These are phyloP conservation scores for Gymnorhina tibicen DNA, from an alignment of 2,113 vertebrate genomes.

Conservation along the genomic window DNA sequence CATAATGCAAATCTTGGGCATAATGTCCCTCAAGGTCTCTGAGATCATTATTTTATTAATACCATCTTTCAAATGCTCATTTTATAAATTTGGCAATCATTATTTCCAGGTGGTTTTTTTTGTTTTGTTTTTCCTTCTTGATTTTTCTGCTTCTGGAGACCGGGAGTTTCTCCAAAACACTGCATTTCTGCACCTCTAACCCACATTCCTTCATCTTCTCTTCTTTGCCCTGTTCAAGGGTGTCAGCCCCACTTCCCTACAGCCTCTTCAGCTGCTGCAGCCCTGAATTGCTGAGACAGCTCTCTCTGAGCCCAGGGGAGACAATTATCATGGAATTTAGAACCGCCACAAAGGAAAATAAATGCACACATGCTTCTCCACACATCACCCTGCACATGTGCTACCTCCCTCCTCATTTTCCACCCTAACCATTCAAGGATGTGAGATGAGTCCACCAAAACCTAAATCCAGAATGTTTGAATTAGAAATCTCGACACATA, in stretches of 20 bases:
- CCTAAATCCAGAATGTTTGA: not conserved
- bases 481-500: not conserved
- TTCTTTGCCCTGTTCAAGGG: conserved; percentile 52
- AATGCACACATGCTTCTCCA: not conserved
- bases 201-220: conserved; percentile 64
- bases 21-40: not conserved
- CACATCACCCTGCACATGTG: not conserved
- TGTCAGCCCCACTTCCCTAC: conserved; percentile 35
- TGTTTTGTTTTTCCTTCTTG: conserved; percentile 64
- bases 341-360: not conserved
- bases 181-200: conserved; percentile 69
- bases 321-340: not conserved
- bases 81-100: not conserved
- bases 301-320: conserved; percentile 38
- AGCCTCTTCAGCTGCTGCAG: conserved; percentile 55
- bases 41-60: not conserved
- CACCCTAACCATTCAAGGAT: not conserved
- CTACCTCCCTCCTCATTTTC: not conserved
- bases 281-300: conserved; percentile 34
- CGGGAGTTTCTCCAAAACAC: conserved; percentile 21
- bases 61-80: not conserved
- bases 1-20: not conserved
- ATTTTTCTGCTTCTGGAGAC: conserved; percentile 68
- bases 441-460: not conserved
- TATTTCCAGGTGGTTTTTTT: conserved; percentile 70